phyloP scores from a whole-genome alignment of 2,113 vertebrate genomes.

The Mesembrinibis cayennensis region DNA sequence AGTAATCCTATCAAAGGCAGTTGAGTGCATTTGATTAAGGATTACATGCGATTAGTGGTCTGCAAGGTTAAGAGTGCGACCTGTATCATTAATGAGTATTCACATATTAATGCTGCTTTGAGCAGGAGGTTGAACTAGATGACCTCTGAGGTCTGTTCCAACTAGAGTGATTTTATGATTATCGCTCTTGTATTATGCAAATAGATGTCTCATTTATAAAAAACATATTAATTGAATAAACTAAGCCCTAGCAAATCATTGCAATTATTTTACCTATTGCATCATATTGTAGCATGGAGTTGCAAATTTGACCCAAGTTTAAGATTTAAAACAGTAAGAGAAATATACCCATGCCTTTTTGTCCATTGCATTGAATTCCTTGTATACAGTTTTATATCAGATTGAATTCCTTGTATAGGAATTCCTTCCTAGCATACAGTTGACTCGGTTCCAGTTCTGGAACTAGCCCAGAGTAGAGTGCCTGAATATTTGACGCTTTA shows the following conservation, averaged over 20 bases:
- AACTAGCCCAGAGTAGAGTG: neutral
- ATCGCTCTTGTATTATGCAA: neutral
- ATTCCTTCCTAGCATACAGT: neutral
- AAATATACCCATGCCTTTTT: neutral
- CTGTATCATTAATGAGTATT: neutral
- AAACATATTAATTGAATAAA: neutral
- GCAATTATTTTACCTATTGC: neutral
- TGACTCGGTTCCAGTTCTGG: neutral
- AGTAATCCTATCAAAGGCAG: constrained; percentile 47
- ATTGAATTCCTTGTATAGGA: neutral
- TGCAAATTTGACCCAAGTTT: neutral
- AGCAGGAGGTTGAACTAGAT: neutral
- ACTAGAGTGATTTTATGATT: neutral
- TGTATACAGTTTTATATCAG: neutral
- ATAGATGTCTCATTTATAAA: neutral
- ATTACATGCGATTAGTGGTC: constrained; percentile 8
- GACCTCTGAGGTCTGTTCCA: neutral
- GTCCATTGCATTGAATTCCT: neutral
- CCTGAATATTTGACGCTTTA: neutral
- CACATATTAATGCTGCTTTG: neutral
- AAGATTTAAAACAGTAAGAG: neutral
- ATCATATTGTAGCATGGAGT: neutral
- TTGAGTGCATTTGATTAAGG: constrained; percentile 39
- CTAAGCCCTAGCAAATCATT: neutral
- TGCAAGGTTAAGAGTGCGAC: neutral